Conservation (phyloP, 2,888 invertebrate genomes). For the Lasioglossum pauxillum region DNA sequence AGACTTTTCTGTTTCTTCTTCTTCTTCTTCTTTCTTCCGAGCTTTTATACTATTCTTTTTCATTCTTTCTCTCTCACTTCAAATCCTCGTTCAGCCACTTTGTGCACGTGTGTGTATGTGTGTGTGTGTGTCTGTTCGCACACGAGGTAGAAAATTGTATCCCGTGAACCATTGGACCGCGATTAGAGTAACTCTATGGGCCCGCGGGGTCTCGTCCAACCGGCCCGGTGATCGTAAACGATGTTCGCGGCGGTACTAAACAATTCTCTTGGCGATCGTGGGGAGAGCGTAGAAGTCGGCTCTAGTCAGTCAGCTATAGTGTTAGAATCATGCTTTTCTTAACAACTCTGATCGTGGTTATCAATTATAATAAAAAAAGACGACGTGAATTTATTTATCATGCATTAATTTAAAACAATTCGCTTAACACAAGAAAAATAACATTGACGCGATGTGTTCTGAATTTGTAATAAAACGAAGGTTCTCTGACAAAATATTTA, state of each 20-base stretch:
- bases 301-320: background rate
- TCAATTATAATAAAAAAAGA: background rate
- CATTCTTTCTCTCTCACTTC: background rate
- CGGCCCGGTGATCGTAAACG: constrained; percentile 23
- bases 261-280: background rate
- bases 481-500: background rate
- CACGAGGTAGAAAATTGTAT: constrained; percentile 82
- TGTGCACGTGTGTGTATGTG: constrained; percentile 39
- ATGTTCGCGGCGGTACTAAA: background rate
- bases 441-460: too few species aligned
- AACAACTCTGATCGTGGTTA: background rate
- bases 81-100: constrained; percentile 53
- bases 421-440: too few species aligned
- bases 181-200: constrained; percentile 71
- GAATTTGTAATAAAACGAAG: too few species aligned
- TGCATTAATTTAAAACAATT: background rate
- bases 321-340: background rate
- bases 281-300: background rate
- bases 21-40: background rate
- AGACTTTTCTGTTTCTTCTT: constrained; percentile 37
- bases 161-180: constrained; percentile 83
- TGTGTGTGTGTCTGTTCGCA: constrained; percentile 45
- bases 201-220: constrained; percentile 64
- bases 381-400: too few species aligned
- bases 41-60: background rate